These are phyloP conservation scores for Gymnoscopelus microlampas DNA, from an alignment of 2,797 vertebrate genomes.

Conservation along the genomic window DNA sequence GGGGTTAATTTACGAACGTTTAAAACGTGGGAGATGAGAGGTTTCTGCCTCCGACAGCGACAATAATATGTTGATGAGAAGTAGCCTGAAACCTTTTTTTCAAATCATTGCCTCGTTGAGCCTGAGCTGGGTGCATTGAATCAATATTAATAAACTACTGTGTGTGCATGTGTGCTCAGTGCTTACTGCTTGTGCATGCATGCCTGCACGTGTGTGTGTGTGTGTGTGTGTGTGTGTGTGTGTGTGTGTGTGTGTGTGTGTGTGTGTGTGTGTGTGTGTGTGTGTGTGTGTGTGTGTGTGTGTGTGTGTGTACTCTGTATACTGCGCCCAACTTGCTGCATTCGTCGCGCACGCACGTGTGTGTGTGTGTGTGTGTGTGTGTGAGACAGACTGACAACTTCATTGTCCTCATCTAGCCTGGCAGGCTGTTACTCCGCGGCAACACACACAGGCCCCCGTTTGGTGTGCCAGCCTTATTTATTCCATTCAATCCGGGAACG, in stretches of 20 bases:
- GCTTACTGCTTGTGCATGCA: slow-evolving; percentile 2
- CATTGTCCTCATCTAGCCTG: slow-evolving; percentile 72
- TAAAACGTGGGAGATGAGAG: too few species aligned
- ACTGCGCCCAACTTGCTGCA: slow-evolving; percentile 31
- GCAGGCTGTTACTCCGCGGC: slow-evolving; percentile 63
- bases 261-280: background rate
- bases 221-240: slow-evolving; percentile 7
- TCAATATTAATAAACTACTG: slow-evolving; percentile 71
- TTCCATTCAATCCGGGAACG: too few species aligned
- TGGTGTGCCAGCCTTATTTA: slow-evolving; percentile 72
- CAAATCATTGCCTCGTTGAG: slow-evolving; percentile 59
- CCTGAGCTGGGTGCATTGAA: slow-evolving; percentile 61
- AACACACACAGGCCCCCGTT: slow-evolving; percentile 30
- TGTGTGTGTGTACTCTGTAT: background rate
- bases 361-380: slow-evolving; percentile 35
- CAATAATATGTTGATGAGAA: too few species aligned
- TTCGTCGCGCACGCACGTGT: slow-evolving; percentile 46
- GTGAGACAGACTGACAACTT: slow-evolving; percentile 60
- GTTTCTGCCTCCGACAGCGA: too few species aligned
- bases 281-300: background rate
- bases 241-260: slow-evolving; percentile 21
- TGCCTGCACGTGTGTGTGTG: slow-evolving; percentile 14
- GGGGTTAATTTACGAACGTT: too few species aligned
- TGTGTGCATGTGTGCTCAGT: slow-evolving; percentile 35
- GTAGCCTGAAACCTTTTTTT: slow-evolving; percentile 54